Evolutionary conservation across 1,140 invertebrate species (phyloP).

Genomic region (Drosophila sucinea): DNA sequence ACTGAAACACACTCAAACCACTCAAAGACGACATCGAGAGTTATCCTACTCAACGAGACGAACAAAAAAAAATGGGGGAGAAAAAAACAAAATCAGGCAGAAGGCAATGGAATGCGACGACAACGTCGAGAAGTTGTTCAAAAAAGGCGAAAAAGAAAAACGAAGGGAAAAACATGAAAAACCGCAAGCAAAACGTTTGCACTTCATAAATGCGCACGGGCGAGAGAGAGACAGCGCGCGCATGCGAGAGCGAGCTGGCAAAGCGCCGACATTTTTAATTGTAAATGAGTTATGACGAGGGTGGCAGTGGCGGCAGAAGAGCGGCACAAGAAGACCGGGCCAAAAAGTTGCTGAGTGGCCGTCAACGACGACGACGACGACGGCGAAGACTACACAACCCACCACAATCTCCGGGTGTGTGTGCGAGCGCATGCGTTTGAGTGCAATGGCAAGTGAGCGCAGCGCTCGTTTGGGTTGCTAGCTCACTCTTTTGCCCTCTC

Average conservation of each 20-base stretch:
- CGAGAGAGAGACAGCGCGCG: constrained; percentile 13
- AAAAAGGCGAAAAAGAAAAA: constrained; percentile 31
- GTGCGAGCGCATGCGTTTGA: constrained; percentile 54
- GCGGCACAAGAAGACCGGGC: constrained; percentile 13
- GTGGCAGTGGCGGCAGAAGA: constrained; percentile 31
- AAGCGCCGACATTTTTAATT: constrained; percentile 83
- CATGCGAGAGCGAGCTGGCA: constrained; percentile 30
- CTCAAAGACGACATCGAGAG: constrained; percentile 38
- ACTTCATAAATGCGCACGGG: constrained; percentile 77
- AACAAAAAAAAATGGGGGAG: constrained; percentile 18
- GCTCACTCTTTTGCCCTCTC: constrained; percentile 20
- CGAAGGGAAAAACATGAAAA: constrained; percentile 62
- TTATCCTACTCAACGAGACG: constrained; percentile 4
- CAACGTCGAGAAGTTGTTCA: constrained; percentile 78
- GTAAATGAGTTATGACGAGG: constrained; percentile 82
- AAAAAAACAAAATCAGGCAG: constrained; percentile 45
- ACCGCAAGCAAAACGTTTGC: constrained; percentile 82
- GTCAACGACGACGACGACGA: constrained; percentile 45
- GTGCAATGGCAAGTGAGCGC: constrained; percentile 45
- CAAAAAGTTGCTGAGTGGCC: constrained; percentile 54
- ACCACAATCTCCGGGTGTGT: constrained; percentile 5
- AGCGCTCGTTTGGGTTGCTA: not conserved
- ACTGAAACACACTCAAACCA: constrained; percentile 47
- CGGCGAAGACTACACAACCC: constrained; percentile 25
- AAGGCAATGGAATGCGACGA: constrained; percentile 74